Evolutionary conservation across 2,113 vertebrate genomes (phyloP).

Genomic region (Empidonax alnorum): DNA sequence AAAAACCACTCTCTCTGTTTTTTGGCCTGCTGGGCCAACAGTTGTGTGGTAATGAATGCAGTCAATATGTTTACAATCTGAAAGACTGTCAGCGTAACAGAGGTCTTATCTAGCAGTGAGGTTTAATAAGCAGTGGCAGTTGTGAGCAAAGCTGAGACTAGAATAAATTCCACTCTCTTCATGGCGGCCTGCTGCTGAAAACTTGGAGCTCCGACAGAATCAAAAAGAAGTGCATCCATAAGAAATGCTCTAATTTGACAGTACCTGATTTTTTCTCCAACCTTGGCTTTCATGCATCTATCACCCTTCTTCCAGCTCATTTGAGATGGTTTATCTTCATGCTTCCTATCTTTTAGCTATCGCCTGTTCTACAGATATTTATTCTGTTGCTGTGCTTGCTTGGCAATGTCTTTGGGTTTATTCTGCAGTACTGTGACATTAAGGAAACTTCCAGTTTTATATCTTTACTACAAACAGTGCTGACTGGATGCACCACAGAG

Average conservation of each 20-base stretch:
- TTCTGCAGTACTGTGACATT: background rate
- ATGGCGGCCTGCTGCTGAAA: background rate
- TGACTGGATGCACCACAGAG: background rate
- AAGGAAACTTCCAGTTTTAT: background rate
- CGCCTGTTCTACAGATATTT: background rate
- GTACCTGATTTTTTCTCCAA: background rate
- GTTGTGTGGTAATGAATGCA: constrained; percentile 2
- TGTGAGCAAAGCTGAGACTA: background rate
- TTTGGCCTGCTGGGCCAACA: background rate
- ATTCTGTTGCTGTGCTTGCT: background rate
- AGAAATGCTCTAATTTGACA: background rate
- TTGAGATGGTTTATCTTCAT: constrained; percentile 12
- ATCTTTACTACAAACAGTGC: background rate
- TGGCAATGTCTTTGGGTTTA: constrained; percentile 27
- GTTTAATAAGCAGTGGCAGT: constrained; percentile 9
- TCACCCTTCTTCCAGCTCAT: background rate
- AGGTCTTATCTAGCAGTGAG: constrained; percentile 12
- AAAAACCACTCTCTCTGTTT: background rate
- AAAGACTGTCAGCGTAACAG: background rate
- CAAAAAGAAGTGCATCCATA: background rate
- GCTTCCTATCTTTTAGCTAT: background rate
- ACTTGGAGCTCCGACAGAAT: background rate
- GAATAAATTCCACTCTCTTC: background rate
- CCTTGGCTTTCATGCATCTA: background rate
- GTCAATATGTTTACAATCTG: background rate